Base-by-base conservation (phyloP, 2,888 invertebrate species). In the Eilema caniola region DNA sequence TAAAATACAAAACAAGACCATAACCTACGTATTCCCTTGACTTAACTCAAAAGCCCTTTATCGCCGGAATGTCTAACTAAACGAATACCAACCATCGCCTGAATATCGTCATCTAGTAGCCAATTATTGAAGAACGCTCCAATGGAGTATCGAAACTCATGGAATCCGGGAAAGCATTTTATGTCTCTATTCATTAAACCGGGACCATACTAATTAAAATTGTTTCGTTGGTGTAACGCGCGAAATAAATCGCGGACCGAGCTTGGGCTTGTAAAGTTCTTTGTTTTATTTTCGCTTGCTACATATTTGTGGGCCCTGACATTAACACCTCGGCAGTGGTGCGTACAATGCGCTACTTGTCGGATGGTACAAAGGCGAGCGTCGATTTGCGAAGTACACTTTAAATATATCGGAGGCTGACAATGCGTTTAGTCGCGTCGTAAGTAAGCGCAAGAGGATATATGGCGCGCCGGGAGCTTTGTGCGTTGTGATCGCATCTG, bases 161-260 rank as follows among this genome's bases (percentile, higher is more conserved):
- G 82, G 90, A 88, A 91, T 90, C 82, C 84, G 68, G 74, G 76
- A 67, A 81, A 85, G 82, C 80, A 79, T 78, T 88, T 90, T 91
- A 92, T 92, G 90, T 91, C 92, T 92, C 88, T 92, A 92, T 92
- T 91, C 90, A 91, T 92, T 90, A 90, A 88, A 90, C 84, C 80
- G 82, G 65, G 69, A 79, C 83, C 79, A 85, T 85, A 86, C 92
- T 92, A 92, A 92, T 92, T 92, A 92, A 92, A 92, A 92, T 92
- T 91, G 90, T 89, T 92, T 82, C 82, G 84, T 81, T 79, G 81
- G 82, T 86, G 86, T 88, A 84, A 85, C 84, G 84, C 85, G 86
- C 76, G 76, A 86, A 89, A 92, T 92, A 92, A 92, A 92, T 90
- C 88, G 83, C 85, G 78, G 67, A 66, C 72, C 77, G 76, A 71